Evolutionary conservation across 2,888 invertebrate species (phyloP).

Genomic region (Embidobia sp.): DNA sequence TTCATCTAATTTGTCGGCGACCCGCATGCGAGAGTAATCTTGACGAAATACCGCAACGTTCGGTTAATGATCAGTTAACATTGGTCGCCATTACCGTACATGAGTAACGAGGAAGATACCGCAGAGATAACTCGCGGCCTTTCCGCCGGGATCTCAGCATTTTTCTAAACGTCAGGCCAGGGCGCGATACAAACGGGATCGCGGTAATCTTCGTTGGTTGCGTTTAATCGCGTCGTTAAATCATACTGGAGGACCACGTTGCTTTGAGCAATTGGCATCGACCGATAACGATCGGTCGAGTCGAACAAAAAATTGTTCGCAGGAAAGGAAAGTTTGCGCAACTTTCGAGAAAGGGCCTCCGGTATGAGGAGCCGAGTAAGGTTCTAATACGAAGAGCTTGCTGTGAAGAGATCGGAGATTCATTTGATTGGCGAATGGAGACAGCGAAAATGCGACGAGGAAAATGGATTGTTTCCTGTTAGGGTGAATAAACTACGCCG

Average conservation of each 20-base stretch:
- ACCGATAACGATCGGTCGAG: no score
- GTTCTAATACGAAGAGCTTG: conserved; percentile 35
- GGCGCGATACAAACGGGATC: conserved; percentile 59
- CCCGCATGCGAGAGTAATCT: conserved; percentile 75
- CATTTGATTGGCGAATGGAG: conserved; percentile 60
- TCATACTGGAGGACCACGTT: neutral
- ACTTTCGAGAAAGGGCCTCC: conserved; percentile 12
- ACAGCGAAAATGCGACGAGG: conserved; percentile 59
- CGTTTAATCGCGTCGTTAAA: conserved; percentile 11
- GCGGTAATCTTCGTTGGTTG: neutral
- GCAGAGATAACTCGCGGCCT: conserved; percentile 22
- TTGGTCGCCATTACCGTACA: conserved; percentile 57
- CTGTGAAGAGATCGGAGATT: conserved; percentile 50
- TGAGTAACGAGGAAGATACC: conserved; percentile 50
- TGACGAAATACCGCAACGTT: conserved; percentile 71
- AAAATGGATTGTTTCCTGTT: conserved; percentile 63
- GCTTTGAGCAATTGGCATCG: neutral
- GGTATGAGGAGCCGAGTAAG: conserved; percentile 46
- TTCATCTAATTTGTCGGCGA: conserved; percentile 72
- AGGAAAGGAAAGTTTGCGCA: conserved; percentile 32
- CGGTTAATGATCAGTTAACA: conserved; percentile 64
- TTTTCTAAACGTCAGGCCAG: conserved; percentile 57
- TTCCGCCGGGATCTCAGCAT: conserved; percentile 37
- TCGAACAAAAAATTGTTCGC: conserved; percentile 1
- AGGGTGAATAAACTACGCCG: conserved; percentile 58